A percentile compares a stretch with the other conserved stretches of the same genome.
Evolutionary conservation across 2,113 vertebrate species (phyloP).

Genomic region (Bubalus kerabau): DNA sequence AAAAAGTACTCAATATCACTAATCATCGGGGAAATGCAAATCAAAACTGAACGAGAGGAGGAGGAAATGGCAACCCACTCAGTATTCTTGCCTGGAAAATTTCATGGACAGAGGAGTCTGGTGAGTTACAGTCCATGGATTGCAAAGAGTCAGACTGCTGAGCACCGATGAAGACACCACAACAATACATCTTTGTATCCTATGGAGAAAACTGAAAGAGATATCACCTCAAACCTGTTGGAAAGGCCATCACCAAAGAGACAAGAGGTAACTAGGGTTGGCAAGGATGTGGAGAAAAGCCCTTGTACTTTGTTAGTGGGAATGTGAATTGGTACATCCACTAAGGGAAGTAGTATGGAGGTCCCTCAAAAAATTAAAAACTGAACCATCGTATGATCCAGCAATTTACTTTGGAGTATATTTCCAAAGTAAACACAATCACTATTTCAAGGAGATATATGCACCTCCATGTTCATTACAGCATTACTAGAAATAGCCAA

Average conservation of each 20-base stretch:
- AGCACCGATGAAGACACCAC: background rate
- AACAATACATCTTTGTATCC: background rate
- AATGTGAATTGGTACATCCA: background rate
- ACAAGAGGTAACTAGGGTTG: background rate
- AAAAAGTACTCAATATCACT: background rate
- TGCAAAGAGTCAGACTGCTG: background rate
- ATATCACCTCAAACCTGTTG: background rate
- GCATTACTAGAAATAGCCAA: background rate
- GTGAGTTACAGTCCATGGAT: background rate
- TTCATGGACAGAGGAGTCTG: background rate
- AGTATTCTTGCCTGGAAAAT: background rate
- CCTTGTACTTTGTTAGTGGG: background rate
- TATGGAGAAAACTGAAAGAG: background rate
- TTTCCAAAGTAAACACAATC: background rate
- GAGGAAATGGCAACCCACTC: background rate
- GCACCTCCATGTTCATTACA: background rate
- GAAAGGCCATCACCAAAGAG: background rate
- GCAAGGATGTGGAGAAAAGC: background rate
- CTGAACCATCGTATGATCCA: background rate
- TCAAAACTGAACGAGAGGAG: background rate
- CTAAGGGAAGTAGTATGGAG: background rate
- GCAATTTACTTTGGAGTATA: background rate
- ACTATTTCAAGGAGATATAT: background rate
- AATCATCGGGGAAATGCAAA: background rate
- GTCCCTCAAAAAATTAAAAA: background rate